A percentile compares a stretch with the other conserved stretches of the same genome.
Conservation (phyloP, 2,888 invertebrate species). For the Ophion slaviceki region DNA sequence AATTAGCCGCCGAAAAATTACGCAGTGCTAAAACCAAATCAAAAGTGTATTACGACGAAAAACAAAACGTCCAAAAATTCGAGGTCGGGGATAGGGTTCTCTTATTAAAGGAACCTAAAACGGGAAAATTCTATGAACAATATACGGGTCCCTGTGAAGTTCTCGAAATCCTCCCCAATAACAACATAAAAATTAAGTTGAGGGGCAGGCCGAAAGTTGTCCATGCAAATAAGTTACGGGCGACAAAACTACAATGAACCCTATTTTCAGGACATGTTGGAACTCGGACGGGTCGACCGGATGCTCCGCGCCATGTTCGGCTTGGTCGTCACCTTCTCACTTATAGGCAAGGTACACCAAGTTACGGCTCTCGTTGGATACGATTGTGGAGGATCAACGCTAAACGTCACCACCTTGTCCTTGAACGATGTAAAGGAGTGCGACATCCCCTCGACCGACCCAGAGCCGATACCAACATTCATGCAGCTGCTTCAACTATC, state of each 20-base stretch:
- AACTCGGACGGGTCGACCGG: background rate
- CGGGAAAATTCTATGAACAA: constrained; percentile 34
- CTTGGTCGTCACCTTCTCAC: no score
- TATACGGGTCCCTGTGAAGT: constrained; percentile 38
- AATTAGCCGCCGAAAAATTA: constrained; percentile 22
- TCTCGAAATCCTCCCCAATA: constrained; percentile 10
- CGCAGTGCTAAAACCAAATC: constrained; percentile 31
- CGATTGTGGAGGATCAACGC: no score
- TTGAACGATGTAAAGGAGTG: no score
- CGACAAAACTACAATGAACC: constrained; percentile 1
- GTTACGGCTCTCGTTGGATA: no score
- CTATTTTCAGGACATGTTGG: background rate
- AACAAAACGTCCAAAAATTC: constrained; percentile 40
- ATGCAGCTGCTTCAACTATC: no score
- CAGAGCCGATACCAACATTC: no score
- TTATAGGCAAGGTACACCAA: no score
- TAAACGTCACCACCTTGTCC: no score
- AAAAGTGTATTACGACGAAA: constrained; percentile 31
- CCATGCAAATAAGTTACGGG: constrained; percentile 41
- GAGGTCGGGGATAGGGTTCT: constrained; percentile 31
- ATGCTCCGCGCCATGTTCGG: no score
- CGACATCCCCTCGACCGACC: no score
- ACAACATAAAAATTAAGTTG: constrained; percentile 26
- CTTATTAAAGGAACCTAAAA: constrained; percentile 29
- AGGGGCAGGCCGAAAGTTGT: constrained; percentile 17